phyloP scores from a whole-genome alignment of 2,797 vertebrate species.

The Syndactyla subalaris region DNA sequence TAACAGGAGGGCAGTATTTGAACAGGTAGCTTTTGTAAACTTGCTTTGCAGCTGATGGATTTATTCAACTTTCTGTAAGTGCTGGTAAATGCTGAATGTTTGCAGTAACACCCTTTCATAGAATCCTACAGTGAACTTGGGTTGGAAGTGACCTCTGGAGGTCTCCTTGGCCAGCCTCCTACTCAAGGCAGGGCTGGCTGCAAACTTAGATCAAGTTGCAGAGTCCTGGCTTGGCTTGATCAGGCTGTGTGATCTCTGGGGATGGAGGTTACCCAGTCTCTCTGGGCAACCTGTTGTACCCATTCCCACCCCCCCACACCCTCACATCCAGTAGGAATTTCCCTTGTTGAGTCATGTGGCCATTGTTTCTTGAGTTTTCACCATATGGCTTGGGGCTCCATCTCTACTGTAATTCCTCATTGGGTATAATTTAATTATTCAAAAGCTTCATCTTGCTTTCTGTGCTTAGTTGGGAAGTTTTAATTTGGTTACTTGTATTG shows the following conservation, averaged over 20 bases:
- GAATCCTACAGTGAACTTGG: not conserved
- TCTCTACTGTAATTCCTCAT: not conserved
- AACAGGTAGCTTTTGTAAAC: not conserved
- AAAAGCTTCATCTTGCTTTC: not conserved
- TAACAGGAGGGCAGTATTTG: not conserved
- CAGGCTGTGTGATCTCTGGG: not conserved
- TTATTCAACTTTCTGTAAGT: not conserved
- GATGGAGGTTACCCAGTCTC: not conserved
- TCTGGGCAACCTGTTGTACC: not conserved
- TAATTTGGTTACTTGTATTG: not conserved
- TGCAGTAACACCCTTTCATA: not conserved
- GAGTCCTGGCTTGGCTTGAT: not conserved
- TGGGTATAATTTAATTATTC: not conserved
- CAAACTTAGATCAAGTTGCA: not conserved
- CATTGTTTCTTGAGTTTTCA: not conserved
- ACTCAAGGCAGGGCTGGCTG: not conserved
- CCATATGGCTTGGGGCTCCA: accelerated
- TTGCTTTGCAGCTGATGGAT: not conserved
- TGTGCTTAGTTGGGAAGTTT: not conserved
- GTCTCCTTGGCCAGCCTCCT: not conserved
- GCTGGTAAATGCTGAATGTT: not conserved
- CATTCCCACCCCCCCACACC: not conserved
- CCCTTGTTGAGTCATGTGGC: not conserved
- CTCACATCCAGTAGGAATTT: not conserved
- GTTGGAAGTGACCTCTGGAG: not conserved